Evolutionary conservation across 2,113 vertebrate genomes (phyloP).

Genomic region (Corythaixoides concolor): DNA sequence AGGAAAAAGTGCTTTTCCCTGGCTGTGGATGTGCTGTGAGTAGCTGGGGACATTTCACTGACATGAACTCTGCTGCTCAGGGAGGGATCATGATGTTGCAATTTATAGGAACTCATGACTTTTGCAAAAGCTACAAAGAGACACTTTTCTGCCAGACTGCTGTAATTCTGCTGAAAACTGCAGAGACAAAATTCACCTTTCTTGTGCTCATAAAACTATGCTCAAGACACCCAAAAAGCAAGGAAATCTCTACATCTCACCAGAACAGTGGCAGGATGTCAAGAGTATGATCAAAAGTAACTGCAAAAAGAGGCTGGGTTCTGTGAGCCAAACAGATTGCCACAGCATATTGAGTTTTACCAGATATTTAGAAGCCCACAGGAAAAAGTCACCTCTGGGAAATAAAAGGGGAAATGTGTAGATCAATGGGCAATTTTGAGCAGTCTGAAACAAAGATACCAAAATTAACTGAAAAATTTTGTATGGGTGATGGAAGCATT

Average conservation of each 20-base stretch:
- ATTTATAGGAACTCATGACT: neutral
- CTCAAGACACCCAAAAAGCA: neutral
- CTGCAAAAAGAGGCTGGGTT: neutral
- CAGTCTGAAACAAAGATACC: neutral
- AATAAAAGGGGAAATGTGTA: neutral
- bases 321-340: neutral
- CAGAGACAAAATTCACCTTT: neutral
- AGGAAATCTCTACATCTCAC: neutral
- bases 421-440: neutral
- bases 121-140: neutral
- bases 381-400: neutral
- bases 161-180: constrained; percentile 4
- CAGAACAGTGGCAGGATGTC: neutral
- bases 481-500: neutral
- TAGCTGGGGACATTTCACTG: neutral
- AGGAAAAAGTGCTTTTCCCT: neutral
- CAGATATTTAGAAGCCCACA: neutral
- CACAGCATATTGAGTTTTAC: neutral
- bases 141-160: neutral
- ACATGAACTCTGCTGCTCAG: neutral
- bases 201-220: neutral
- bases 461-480: neutral
- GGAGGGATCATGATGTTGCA: neutral
- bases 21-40: neutral
- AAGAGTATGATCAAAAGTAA: neutral